Evolutionary conservation across 2,797 vertebrate genomes (phyloP).

Genomic region (Furcifer pardalis): DNA sequence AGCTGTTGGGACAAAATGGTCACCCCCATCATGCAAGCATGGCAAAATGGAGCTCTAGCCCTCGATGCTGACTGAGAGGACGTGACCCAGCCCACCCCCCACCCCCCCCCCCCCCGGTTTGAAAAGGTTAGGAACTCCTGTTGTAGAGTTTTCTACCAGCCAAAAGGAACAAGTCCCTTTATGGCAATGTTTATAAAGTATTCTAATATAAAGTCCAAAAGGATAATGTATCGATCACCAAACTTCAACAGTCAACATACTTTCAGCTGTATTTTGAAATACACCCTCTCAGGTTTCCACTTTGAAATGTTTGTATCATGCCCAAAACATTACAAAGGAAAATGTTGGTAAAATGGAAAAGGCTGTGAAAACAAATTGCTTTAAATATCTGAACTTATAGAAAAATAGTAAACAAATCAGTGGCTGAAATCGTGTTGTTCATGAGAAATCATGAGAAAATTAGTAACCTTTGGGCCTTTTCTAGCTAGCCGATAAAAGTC

Average conservation of each 20-base stretch:
- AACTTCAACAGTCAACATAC: neutral
- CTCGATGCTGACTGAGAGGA: too few relatives aligned
- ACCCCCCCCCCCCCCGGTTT: too few relatives aligned
- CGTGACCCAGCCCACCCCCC: too few relatives aligned
- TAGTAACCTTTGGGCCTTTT: too few relatives aligned
- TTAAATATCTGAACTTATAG: neutral
- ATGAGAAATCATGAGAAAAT: too few relatives aligned
- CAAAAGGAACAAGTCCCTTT: neutral
- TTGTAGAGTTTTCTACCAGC: too few relatives aligned
- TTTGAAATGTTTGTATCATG: neutral
- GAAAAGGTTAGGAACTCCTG: too few relatives aligned
- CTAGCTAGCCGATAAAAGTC: too few relatives aligned
- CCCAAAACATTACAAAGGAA: neutral
- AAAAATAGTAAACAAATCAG: neutral
- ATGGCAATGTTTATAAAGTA: neutral
- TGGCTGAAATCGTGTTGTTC: too few relatives aligned
- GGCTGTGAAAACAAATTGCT: neutral
- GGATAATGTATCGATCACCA: neutral
- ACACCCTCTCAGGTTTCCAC: neutral
- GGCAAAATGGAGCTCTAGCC: too few relatives aligned
- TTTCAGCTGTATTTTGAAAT: accelerated
- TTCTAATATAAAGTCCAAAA: neutral
- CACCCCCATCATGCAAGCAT: too few relatives aligned
- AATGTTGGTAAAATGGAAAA: neutral
- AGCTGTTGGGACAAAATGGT: too few relatives aligned